phyloP scores from a whole-genome alignment of 2,888 invertebrate genomes.

The Acleris cristana region DNA sequence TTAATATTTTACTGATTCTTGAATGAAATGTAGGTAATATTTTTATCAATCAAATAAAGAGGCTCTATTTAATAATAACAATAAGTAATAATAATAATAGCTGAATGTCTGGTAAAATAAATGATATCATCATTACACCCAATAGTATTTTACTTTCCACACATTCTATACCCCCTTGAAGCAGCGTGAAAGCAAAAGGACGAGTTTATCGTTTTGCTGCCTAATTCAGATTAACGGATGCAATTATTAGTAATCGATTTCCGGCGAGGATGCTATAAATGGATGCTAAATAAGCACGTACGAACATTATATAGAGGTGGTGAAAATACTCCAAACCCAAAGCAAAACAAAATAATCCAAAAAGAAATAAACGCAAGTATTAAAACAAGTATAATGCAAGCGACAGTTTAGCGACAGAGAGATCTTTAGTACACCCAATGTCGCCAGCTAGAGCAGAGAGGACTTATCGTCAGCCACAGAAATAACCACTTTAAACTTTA shows the following conservation, averaged over 20 bases:
- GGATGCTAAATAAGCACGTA: constrained; percentile 20
- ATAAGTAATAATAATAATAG: too few relatives aligned
- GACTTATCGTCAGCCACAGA: constrained; percentile 2
- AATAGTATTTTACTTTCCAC: not conserved
- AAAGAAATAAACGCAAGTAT: not conserved
- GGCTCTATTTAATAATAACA: too few relatives aligned
- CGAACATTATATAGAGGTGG: constrained; percentile 1
- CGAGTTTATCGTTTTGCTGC: not conserved
- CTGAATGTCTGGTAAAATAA: too few relatives aligned
- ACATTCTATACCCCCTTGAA: not conserved
- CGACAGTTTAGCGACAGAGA: constrained; percentile 35
- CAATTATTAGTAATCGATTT: constrained; percentile 22
- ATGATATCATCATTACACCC: not conserved
- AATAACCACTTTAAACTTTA: constrained; percentile 1
- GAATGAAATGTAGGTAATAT: too few relatives aligned
- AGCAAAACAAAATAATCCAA: not conserved
- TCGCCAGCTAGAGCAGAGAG: constrained; percentile 9
- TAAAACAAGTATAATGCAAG: not conserved
- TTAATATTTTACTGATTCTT: too few relatives aligned
- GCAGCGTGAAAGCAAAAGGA: constrained; percentile 9
- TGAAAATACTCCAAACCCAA: constrained; percentile 10
- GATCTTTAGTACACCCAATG: constrained; percentile 28
- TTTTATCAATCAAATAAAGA: too few relatives aligned
- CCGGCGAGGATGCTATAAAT: constrained; percentile 11
- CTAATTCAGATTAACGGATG: constrained; percentile 23